Evolutionary conservation across 2,888 invertebrate species (phyloP).

Genomic region (Hirtodrosophila histrioides): DNA sequence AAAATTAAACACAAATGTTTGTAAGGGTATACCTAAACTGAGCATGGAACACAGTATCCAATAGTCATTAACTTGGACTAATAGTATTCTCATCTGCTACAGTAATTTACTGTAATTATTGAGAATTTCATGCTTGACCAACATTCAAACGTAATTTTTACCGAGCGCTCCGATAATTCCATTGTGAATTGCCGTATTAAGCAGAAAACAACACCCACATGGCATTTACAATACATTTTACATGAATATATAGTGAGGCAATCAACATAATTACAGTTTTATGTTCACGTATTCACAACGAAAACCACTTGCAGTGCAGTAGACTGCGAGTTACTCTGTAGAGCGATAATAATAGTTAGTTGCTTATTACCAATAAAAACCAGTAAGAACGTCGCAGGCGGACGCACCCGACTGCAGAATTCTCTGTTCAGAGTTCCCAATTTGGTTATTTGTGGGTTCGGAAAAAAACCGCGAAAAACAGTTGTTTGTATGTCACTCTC

Average conservation of each 20-base stretch:
- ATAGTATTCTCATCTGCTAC: conserved; percentile 7
- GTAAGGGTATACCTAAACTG: neutral
- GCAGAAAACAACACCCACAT: conserved; percentile 22
- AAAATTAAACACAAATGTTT: neutral
- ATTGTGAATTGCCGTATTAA: conserved; percentile 41
- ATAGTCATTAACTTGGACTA: conserved; percentile 7
- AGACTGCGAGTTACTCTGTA: conserved; percentile 12
- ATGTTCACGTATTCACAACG: neutral
- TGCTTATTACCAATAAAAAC: no score
- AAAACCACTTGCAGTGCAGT: no score
- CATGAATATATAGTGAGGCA: conserved; percentile 32
- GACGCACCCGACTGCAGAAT: no score
- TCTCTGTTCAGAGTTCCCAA: no score
- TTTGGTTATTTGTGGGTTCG: no score
- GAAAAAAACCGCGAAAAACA: no score
- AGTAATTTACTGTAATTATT: conserved; percentile 52
- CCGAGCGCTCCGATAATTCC: conserved; percentile 30
- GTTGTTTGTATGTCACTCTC: no score
- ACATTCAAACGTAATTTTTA: conserved; percentile 17
- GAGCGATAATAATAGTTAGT: no score
- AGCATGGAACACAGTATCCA: neutral
- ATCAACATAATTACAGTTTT: conserved; percentile 54
- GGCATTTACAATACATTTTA: conserved; percentile 23
- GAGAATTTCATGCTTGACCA: conserved; percentile 45
- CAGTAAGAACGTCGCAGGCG: no score